Evolutionary conservation across 2,888 invertebrate species (phyloP).

Genomic region (Pimpla rufipes): DNA sequence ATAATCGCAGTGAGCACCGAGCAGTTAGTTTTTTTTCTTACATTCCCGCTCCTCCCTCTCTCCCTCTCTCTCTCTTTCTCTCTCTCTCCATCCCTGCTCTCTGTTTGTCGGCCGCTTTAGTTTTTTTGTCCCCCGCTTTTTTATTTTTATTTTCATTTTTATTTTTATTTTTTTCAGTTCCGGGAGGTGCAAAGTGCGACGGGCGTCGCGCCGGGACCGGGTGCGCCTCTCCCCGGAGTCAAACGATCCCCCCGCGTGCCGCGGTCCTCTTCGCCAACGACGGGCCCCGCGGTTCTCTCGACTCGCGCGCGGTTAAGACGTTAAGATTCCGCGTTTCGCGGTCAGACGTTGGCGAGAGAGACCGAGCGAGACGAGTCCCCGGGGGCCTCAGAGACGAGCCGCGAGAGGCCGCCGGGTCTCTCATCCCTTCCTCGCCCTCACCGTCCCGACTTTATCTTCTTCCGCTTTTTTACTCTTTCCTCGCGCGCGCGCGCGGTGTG

Average conservation of each 20-base stretch:
- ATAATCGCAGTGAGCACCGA: conserved; percentile 64
- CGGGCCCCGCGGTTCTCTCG: conserved; percentile 36
- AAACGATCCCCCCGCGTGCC: conserved; percentile 18
- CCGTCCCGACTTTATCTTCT: conserved; percentile 26
- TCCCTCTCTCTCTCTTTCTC: conserved; percentile 26
- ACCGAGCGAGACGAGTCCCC: conserved; percentile 58
- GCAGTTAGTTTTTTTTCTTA: conserved; percentile 65
- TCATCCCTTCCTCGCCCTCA: conserved; percentile 36
- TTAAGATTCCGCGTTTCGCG: conserved; percentile 71
- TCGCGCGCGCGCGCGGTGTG: conserved; percentile 34
- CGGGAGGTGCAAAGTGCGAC: conserved; percentile 65
- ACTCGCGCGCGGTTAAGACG: conserved; percentile 69
- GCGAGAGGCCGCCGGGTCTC: conserved; percentile 41
- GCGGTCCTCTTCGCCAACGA: conserved; percentile 13
- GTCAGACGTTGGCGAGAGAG: conserved; percentile 62
- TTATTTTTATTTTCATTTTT: conserved; percentile 23
- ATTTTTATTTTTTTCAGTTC: conserved; percentile 41
- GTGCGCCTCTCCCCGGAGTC: conserved; percentile 38
- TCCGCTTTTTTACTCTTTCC: conserved; percentile 65
- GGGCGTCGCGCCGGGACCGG: conserved; percentile 40
- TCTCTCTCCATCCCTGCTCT: conserved; percentile 6
- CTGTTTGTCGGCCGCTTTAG: not conserved
- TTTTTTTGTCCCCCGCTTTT: too few relatives aligned
- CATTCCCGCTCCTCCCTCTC: conserved; percentile 20
- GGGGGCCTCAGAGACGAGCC: conserved; percentile 53